Evolutionary conservation across 2,888 invertebrate genomes (phyloP), one percentile per base, ranked within the genome.

Genomic region (Danaus chrysippus): DNA sequence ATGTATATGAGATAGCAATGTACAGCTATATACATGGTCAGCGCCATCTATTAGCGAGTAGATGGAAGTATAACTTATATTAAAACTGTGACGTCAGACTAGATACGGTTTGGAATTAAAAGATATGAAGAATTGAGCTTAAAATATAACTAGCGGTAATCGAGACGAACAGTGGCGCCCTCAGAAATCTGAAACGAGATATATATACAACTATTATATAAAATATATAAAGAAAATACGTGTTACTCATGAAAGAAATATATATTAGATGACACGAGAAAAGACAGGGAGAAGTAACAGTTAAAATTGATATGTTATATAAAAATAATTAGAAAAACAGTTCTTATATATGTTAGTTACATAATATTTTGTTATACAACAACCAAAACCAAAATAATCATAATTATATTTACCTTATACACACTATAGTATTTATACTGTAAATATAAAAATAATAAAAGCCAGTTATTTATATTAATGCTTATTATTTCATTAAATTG

Each of bases 11-110:
- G 54, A 59, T 61, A 52, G 23, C 63, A 66, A 58, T 59, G 63
- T 56, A 10, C 43, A 44, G 11, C 34, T 59, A 41, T 56, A 34
- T 58, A 43, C 13, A 34, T 43, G n/a, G 17, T 17, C 43, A 58
- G 2, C 43, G 42, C 12, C 43, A 15, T 42, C 43, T 43, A 10
- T 23, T 11, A 8, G 42, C 42, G 52, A 17, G 15, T 11, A 11
- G 23, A 17, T 43, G 58, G 49, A 58, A 68, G 68, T 66, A 69
- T 70, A 87, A 86, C 85, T 87, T 88, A 87, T 70, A 77, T 89
- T 89, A 90, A 90, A 90, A 90, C 90, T 90, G 90, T 90, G 88
- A 89, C 83, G 79, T 76, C 82, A 87, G 90, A 91, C 90, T 91
- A 91, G 90, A 91, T 83, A 83, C 79, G 84, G 82, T 87, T 85